These are phyloP conservation scores for Anas platyrhynchos DNA, from an alignment of 2,113 vertebrate genomes.

Conservation along the genomic window DNA sequence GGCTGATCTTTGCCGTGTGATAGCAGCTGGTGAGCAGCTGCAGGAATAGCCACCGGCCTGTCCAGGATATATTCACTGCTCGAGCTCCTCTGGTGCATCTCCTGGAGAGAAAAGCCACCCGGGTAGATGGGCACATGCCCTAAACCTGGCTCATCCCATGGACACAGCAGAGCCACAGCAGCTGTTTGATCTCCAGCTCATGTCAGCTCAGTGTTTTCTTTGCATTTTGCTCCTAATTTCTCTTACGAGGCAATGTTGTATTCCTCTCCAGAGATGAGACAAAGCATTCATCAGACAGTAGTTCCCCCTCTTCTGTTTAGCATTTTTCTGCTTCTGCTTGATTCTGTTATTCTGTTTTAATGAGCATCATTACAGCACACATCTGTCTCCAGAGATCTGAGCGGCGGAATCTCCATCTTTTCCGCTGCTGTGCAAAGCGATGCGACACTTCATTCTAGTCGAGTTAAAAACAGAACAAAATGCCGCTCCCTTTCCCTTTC, in stretches of 20 bases:
- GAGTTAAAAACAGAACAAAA: slow-evolving; percentile 38
- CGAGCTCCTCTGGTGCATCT: background rate
- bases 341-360: slow-evolving; percentile 38
- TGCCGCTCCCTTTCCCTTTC: background rate
- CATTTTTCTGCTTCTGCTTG: background rate
- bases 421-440: background rate
- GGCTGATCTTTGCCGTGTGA: background rate
- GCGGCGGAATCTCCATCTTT: background rate
- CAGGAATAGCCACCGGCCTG: background rate
- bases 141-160: background rate
- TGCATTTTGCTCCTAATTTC: background rate
- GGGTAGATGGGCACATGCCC: background rate
- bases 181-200: background rate
- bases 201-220: background rate
- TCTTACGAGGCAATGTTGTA: background rate
- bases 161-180: background rate
- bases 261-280: background rate
- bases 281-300: background rate
- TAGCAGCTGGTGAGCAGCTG: background rate
- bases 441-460: background rate
- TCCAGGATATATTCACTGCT: background rate
- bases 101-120: background rate
- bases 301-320: background rate
- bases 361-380: background rate
- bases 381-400: background rate